A percentile compares a stretch with the other conserved stretches of the same genome.
These are phyloP conservation scores for Stylophora pistillata DNA, from an alignment of 64 coral and sea anemone species.

Conservation along the genomic window DNA sequence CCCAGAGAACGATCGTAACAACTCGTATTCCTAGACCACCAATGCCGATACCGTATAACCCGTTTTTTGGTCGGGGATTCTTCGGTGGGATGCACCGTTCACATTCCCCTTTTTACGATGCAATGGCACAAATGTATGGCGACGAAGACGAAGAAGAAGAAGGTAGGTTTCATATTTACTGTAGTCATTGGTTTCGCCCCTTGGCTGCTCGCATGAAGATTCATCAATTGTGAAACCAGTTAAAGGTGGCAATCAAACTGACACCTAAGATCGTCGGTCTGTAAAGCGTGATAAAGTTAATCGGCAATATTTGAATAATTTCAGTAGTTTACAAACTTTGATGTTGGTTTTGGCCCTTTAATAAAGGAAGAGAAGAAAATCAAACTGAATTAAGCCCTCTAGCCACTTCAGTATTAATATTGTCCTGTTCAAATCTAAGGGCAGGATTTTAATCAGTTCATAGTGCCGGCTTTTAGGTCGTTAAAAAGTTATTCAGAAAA, in stretches of 20 bases:
- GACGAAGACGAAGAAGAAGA: constrained; percentile 34
- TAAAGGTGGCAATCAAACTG: neutral
- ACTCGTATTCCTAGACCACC: constrained; percentile 95
- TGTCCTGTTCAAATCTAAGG: too few relatives aligned
- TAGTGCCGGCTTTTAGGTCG: too few relatives aligned
- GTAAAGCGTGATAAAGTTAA: too few relatives aligned
- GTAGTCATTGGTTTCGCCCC: neutral
- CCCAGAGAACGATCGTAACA: constrained; percentile 94
- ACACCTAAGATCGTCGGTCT: too few relatives aligned
- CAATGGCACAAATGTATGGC: constrained; percentile 18
- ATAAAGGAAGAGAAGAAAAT: too few relatives aligned
- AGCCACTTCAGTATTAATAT: too few relatives aligned
- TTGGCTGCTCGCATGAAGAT: neutral
- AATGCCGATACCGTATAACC: constrained; percentile 79
- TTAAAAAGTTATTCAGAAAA: too few relatives aligned
- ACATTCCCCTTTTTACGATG: constrained; percentile 33
- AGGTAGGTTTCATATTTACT: neutral
- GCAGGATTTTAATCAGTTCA: too few relatives aligned
- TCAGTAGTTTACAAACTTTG: too few relatives aligned
- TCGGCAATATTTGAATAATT: too few relatives aligned
- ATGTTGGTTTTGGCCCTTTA: too few relatives aligned
- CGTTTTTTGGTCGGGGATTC: constrained; percentile 31
- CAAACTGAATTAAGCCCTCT: too few relatives aligned
- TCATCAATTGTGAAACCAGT: neutral
- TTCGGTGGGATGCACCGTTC: constrained; percentile 56